A percentile compares a stretch with the other conserved stretches of the same genome.
Evolutionary conservation across 1,140 invertebrate species (phyloP).

Genomic region (Drosophila trapezifrons): DNA sequence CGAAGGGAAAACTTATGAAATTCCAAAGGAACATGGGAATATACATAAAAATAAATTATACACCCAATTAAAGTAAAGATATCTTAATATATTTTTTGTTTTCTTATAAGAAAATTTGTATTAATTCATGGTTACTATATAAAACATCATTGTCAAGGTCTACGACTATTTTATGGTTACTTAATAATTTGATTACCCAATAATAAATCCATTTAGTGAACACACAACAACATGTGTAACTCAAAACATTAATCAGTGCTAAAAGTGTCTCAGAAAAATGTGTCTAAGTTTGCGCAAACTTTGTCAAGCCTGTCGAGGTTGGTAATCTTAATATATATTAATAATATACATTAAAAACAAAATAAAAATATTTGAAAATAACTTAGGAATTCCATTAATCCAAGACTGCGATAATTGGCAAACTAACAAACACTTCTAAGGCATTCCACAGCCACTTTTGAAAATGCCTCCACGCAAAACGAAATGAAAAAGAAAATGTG

Average conservation of each 20-base stretch:
- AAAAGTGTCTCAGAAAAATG: constrained; percentile 38
- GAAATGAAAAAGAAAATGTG: constrained; percentile 5
- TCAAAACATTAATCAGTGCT: constrained; percentile 26
- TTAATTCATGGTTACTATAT: constrained; percentile 3
- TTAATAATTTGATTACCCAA: neutral
- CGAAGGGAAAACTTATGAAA: neutral
- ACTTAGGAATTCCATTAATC: constrained; percentile 1
- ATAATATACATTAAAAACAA: constrained; percentile 6
- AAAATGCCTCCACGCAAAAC: constrained; percentile 21
- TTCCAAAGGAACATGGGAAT: neutral
- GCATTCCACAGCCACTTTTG: constrained; percentile 31
- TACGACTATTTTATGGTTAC: neutral
- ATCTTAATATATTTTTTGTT: neutral
- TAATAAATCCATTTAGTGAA: constrained; percentile 7
- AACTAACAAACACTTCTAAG: constrained; percentile 35
- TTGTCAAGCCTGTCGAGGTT: constrained; percentile 68
- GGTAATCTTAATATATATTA: constrained; percentile 21
- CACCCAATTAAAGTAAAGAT: fast-evolving
- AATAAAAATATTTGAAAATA: constrained; percentile 3
- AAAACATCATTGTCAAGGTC: neutral
- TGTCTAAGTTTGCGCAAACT: constrained; percentile 66
- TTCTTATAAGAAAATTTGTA: neutral
- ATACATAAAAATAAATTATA: neutral
- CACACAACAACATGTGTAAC: constrained; percentile 35
- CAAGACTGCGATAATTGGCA: constrained; percentile 21